Evolutionary conservation across 2,113 vertebrate genomes (phyloP).

Genomic region (Oophaga pumilio): DNA sequence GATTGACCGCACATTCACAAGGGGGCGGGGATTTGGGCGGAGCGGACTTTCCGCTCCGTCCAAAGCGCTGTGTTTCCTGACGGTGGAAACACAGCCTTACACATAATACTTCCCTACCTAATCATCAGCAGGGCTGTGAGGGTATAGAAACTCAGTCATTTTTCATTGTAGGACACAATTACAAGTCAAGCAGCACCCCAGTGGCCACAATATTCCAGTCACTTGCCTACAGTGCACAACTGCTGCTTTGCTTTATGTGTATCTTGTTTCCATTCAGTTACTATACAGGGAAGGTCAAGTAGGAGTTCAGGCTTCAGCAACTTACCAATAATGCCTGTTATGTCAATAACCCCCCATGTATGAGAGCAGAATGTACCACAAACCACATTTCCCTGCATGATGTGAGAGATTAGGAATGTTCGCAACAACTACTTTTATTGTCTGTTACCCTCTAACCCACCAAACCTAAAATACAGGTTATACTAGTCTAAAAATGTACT

Average conservation of each 20-base stretch:
- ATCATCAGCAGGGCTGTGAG: too few relatives aligned
- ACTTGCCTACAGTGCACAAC: too few relatives aligned
- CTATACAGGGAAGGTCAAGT: background rate
- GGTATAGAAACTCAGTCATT: background rate
- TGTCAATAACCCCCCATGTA: too few relatives aligned
- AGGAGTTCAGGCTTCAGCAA: background rate
- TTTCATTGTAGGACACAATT: background rate
- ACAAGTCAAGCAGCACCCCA: background rate
- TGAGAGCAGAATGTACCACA: background rate
- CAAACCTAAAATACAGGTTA: conserved; percentile 19
- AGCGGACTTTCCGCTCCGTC: too few relatives aligned
- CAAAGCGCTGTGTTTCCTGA: too few relatives aligned
- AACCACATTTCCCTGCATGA: background rate
- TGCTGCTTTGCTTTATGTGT: too few relatives aligned
- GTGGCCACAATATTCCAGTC: background rate
- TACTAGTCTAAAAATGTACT: background rate
- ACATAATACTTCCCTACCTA: too few relatives aligned
- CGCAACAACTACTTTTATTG: background rate
- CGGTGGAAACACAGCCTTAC: too few relatives aligned
- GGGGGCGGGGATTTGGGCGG: too few relatives aligned
- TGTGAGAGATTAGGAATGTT: background rate
- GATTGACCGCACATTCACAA: too few relatives aligned
- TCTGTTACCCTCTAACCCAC: background rate
- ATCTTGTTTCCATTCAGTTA: background rate
- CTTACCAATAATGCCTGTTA: background rate